Conservation (phyloP, 2,888 invertebrate genomes). For the Acrobasis suavella region DNA sequence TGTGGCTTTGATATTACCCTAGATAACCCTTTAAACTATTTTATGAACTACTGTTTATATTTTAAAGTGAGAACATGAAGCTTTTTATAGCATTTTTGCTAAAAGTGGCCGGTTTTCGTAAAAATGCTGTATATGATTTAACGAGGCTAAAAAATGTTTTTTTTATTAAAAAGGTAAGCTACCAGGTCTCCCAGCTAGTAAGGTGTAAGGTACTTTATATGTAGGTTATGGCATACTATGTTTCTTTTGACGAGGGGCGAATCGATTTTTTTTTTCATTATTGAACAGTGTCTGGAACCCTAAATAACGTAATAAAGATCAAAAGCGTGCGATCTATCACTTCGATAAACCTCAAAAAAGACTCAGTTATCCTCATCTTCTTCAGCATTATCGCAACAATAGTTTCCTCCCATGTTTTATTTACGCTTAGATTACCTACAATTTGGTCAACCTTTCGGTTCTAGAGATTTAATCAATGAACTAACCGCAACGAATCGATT, state of each 20-base stretch:
- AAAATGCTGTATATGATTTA: no score
- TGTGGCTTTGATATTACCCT: no score
- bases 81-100: no score
- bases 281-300: background rate
- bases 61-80: no score
- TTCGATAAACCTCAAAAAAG: conserved; percentile 4
- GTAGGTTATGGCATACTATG: no score
- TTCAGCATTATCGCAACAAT: background rate
- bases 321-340: conserved; percentile 7
- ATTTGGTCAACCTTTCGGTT: background rate
- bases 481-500: background rate
- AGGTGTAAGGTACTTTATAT: no score
- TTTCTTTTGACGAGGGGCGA: background rate
- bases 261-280: background rate
- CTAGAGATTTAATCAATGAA: background rate
- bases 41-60: no score
- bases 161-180: no score
- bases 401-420: background rate
- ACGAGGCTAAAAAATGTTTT: no score
- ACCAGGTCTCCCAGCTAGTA: no score
- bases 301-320: conserved; percentile 18
- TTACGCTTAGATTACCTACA: background rate
- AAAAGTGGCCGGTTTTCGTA: no score
- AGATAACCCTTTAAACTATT: no score
- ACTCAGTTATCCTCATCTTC: conserved; percentile 12